Evolutionary conservation across 2,797 vertebrate species (phyloP).

Genomic region (Tiaroga cobitis): DNA sequence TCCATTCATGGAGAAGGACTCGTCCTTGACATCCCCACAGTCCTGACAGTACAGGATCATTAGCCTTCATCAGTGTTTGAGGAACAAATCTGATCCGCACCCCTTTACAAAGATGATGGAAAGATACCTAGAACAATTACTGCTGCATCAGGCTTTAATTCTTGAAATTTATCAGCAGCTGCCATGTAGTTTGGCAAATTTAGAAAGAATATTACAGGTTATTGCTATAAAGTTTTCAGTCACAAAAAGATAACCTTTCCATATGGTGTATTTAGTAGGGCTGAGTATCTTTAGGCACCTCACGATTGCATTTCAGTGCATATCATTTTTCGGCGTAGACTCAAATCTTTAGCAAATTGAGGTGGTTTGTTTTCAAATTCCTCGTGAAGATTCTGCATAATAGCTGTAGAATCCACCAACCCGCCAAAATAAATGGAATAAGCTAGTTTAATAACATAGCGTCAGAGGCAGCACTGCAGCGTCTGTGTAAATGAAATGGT

Average conservation of each 20-base stretch:
- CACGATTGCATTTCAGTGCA: neutral
- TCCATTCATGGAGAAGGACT: neutral
- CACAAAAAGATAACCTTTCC: neutral
- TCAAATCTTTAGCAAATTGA: neutral
- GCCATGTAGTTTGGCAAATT: neutral
- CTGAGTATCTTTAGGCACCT: neutral
- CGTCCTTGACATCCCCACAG: conserved; percentile 1
- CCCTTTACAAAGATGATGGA: neutral
- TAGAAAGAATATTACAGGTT: neutral
- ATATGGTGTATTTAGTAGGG: neutral
- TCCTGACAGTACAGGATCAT: conserved; percentile 20
- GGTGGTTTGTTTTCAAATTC: neutral
- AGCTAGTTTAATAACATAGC: neutral
- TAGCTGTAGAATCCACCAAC: neutral
- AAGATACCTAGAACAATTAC: neutral
- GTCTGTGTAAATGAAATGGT: neutral
- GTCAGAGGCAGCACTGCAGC: neutral
- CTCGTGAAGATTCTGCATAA: conserved; percentile 5
- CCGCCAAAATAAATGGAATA: neutral
- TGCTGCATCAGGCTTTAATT: neutral
- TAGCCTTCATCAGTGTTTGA: conserved; percentile 25
- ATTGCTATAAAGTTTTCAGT: neutral
- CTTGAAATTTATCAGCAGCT: neutral
- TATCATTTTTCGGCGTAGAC: neutral
- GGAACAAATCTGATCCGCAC: conserved; percentile 4